Conservation (phyloP, 2,113 vertebrate genomes). For the Atherinomorus stipes region DNA sequence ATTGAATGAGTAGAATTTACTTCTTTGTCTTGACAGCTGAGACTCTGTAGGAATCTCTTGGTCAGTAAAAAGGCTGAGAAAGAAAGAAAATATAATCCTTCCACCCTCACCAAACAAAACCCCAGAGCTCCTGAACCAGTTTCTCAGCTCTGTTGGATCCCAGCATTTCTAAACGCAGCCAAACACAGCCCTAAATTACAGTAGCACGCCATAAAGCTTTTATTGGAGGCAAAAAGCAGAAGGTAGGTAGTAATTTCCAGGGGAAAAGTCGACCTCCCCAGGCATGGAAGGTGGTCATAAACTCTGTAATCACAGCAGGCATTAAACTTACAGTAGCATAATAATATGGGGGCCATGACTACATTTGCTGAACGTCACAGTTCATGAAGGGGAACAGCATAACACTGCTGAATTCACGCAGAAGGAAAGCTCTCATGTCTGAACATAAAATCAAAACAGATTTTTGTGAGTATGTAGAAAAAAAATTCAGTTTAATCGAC, state of each 20-base stretch:
- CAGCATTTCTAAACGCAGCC: conserved; percentile 28
- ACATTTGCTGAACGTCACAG: conserved; percentile 8
- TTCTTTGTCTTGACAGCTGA: background rate
- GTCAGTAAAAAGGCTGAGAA: conserved; percentile 9
- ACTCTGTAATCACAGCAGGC: conserved; percentile 56
- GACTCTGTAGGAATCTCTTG: background rate
- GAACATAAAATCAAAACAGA: background rate
- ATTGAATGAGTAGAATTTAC: background rate
- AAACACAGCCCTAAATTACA: conserved; percentile 47
- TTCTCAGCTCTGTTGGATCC: conserved; percentile 6
- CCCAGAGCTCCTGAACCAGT: conserved; percentile 5
- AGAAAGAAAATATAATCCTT: background rate
- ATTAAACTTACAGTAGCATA: conserved; percentile 19
- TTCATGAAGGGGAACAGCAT: background rate
- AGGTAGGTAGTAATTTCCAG: conserved; percentile 57
- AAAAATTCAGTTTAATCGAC: no score
- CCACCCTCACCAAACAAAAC: background rate
- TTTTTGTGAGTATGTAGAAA: no score
- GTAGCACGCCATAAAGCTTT: conserved; percentile 53
- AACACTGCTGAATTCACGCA: background rate
- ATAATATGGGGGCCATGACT: conserved; percentile 22
- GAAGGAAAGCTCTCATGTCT: background rate
- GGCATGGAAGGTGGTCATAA: conserved; percentile 47
- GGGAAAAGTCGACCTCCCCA: conserved; percentile 17
- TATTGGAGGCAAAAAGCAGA: conserved; percentile 49